These are phyloP conservation scores for Lampropteryx suffumata DNA, from an alignment of 2,888 invertebrate genomes.

Conservation along the genomic window DNA sequence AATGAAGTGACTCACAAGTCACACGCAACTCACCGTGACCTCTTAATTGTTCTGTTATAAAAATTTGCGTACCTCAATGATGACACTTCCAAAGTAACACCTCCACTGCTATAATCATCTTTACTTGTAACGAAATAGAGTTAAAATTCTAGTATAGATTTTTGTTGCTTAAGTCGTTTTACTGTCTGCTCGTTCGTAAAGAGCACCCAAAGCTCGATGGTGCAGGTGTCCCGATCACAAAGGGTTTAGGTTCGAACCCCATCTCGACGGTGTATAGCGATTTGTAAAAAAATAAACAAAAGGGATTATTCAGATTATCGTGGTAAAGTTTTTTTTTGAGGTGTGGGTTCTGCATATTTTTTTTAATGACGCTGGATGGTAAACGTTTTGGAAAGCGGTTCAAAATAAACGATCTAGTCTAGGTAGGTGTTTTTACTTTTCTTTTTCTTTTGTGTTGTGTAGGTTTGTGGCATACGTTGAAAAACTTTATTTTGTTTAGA, in stretches of 20 bases:
- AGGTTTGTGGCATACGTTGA: no score
- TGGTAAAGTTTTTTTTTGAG: conserved; percentile 31
- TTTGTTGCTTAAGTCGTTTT: conserved; percentile 41
- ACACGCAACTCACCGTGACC: conserved; percentile 50
- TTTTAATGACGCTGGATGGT: neutral
- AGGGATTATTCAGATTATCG: conserved; percentile 29
- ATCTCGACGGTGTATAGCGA: conserved; percentile 56
- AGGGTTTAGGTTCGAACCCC: conserved; percentile 70
- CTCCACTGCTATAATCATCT: conserved; percentile 24
- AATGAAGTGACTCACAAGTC: conserved; percentile 40
- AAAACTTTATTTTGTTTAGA: no score
- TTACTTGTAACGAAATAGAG: fast-evolving
- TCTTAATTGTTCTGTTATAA: conserved; percentile 54
- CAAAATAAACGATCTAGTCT: neutral
- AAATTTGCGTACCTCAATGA: conserved; percentile 57
- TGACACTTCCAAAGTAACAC: conserved; percentile 42
- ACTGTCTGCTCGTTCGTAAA: conserved; percentile 56
- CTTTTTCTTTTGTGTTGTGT: neutral
- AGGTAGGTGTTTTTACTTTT: neutral
- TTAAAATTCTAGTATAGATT: conserved; percentile 14
- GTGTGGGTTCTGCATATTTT: conserved; percentile 31
- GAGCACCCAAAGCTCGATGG: conserved; percentile 73
- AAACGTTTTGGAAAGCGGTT: no score
- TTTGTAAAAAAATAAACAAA: conserved; percentile 49
- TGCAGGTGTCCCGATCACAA: conserved; percentile 77